Percentiles rank a stretch among this genome's conserved stretches.
Evolutionary conservation across 2,888 invertebrate species (phyloP).

Genomic region (Oscheius sp.): DNA sequence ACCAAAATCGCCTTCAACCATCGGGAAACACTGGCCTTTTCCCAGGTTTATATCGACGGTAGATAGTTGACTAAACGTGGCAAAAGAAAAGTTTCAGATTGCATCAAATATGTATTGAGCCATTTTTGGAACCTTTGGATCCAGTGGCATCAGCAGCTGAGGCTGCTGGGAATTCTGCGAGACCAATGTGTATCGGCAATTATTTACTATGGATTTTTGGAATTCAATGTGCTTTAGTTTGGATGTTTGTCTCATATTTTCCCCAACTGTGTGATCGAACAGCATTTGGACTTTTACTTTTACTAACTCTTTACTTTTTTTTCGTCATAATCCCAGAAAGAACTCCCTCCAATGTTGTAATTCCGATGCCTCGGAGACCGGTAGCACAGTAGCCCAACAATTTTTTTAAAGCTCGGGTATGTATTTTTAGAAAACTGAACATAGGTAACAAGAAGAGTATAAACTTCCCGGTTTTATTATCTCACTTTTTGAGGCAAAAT

Average conservation of each 20-base stretch:
- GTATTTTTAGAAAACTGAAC: too few relatives aligned
- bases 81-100: too few relatives aligned
- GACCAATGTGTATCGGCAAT: constrained; percentile 24
- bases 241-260: constrained; percentile 41
- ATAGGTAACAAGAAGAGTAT: too few relatives aligned
- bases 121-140: constrained; percentile 22
- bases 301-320: constrained; percentile 42
- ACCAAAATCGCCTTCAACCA: too few relatives aligned
- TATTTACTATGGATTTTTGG: constrained; percentile 39
- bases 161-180: constrained; percentile 4
- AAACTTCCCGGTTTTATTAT: too few relatives aligned
- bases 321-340: constrained; percentile 39
- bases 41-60: background rate
- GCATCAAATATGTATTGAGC: too few relatives aligned
- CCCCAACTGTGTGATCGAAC: constrained; percentile 42
- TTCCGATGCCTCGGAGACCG: too few relatives aligned
- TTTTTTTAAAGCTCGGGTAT: too few relatives aligned
- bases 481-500: too few relatives aligned
- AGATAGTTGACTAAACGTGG: too few relatives aligned
- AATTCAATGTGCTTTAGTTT: constrained; percentile 40
- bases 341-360: too few relatives aligned
- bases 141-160: constrained; percentile 25
- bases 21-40: background rate
- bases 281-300: constrained; percentile 32
- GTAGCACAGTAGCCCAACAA: too few relatives aligned